phyloP scores from a whole-genome alignment of 2,797 vertebrate species.

The Microhierax caerulescens region DNA sequence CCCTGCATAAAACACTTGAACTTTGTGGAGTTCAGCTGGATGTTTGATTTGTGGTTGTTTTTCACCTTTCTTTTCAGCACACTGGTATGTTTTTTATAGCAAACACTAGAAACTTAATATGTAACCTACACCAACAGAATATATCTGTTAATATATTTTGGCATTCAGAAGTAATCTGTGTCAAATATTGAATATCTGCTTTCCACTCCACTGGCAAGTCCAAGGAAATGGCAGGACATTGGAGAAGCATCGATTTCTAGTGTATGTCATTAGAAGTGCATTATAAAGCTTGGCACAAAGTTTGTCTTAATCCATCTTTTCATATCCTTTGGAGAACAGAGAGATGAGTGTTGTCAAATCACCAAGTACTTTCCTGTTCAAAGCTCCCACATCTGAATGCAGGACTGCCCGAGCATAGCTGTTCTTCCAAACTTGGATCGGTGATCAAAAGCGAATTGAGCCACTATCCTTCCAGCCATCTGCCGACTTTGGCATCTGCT shows the following conservation, averaged over 20 bases:
- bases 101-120: neutral
- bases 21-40: neutral
- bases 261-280: neutral
- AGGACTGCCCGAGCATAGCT: neutral
- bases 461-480: neutral
- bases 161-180: neutral
- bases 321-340: neutral
- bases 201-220: conserved; percentile 17
- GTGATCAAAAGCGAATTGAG: neutral
- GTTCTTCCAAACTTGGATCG: neutral
- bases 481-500: neutral
- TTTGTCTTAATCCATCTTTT: conserved; percentile 42
- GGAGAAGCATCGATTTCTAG: conserved; percentile 39
- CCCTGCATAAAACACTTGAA: neutral
- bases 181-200: conserved; percentile 45
- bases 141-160: neutral
- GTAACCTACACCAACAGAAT: neutral
- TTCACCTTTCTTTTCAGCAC: rapidly evolving
- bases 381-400: neutral
- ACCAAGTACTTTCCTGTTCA: neutral
- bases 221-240: neutral
- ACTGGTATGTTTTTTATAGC: neutral
- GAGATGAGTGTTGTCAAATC: neutral
- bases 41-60: neutral
- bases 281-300: conserved; percentile 33